phyloP scores from a whole-genome alignment of 2,797 vertebrate species.

The Knipowitschia caucasica region DNA sequence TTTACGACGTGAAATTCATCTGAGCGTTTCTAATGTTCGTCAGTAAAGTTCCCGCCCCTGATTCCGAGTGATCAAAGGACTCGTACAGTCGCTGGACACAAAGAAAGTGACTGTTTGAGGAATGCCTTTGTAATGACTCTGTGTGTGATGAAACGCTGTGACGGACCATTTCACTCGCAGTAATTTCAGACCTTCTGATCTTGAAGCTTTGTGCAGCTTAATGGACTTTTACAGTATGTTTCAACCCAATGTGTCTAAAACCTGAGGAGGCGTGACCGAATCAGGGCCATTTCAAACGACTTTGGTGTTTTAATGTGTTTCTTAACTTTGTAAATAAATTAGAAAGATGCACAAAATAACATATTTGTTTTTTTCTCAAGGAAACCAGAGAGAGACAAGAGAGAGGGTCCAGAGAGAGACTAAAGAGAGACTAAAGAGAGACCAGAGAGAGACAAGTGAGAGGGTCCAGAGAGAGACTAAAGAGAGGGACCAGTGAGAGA shows the following conservation, averaged over 20 bases:
- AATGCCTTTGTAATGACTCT: slow-evolving; percentile 32
- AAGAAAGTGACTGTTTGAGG: slow-evolving; percentile 18
- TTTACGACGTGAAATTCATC: slow-evolving; percentile 40
- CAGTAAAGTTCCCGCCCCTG: slow-evolving; percentile 1
- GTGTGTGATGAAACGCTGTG: slow-evolving; percentile 21
- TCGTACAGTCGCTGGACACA: slow-evolving; percentile 30
- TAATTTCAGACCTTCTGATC: slow-evolving; percentile 8
- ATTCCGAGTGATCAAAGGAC: slow-evolving; percentile 42
- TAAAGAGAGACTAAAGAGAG: no score
- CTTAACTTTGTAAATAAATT: no score
- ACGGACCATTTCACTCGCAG: slow-evolving; percentile 14
- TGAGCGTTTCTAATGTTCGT: slow-evolving; percentile 42
- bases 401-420: no score
- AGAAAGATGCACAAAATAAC: no score
- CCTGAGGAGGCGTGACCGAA: not conserved
- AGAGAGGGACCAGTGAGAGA: no score
- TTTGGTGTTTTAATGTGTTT: not conserved
- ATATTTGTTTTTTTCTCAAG: no score
- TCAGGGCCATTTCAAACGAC: not conserved
- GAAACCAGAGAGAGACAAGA: no score
- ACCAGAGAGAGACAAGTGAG: no score
- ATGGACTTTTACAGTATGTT: not conserved
- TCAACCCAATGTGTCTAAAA: not conserved
- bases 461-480: no score
- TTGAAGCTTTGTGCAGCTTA: slow-evolving; percentile 19